Evolutionary conservation across 1,140 invertebrate genomes (phyloP).

Genomic region (Aphis gossypii): DNA sequence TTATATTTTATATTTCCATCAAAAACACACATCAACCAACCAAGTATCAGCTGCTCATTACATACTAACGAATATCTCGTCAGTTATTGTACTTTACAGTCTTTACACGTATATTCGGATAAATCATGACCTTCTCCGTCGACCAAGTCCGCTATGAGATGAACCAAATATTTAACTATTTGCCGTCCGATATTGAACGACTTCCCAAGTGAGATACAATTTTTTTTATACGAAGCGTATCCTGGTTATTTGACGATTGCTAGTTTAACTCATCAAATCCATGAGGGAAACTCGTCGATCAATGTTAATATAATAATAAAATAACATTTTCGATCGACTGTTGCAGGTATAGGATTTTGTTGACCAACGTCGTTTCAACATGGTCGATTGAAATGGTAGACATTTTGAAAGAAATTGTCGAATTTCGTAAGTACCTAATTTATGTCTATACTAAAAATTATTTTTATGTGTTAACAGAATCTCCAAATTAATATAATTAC

Average conservation of each 20-base stretch:
- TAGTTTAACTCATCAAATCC: background rate
- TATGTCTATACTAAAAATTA: background rate
- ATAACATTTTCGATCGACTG: slow-evolving; percentile 24
- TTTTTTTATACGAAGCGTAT: too few species aligned
- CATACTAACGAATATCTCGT: background rate
- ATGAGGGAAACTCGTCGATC: background rate
- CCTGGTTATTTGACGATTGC: too few species aligned
- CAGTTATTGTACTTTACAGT: background rate
- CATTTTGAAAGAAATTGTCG: slow-evolving; percentile 89
- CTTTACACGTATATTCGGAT: background rate
- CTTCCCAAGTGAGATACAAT: background rate
- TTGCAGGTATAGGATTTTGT: slow-evolving; percentile 79
- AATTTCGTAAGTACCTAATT: slow-evolving; percentile 80
- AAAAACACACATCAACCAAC: too few species aligned
- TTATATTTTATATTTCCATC: too few species aligned
- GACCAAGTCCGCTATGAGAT: background rate
- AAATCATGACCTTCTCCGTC: background rate
- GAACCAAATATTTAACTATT: background rate
- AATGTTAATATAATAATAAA: background rate
- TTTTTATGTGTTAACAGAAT: background rate
- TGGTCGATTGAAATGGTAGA: slow-evolving; percentile 78
- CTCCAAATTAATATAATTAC: background rate
- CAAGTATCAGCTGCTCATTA: too few species aligned
- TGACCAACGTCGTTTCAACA: slow-evolving; percentile 80
- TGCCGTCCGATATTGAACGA: background rate